These are phyloP conservation scores for Hirundichthys speculiger DNA, from an alignment of 2,113 vertebrate species.

Conservation along the genomic window DNA sequence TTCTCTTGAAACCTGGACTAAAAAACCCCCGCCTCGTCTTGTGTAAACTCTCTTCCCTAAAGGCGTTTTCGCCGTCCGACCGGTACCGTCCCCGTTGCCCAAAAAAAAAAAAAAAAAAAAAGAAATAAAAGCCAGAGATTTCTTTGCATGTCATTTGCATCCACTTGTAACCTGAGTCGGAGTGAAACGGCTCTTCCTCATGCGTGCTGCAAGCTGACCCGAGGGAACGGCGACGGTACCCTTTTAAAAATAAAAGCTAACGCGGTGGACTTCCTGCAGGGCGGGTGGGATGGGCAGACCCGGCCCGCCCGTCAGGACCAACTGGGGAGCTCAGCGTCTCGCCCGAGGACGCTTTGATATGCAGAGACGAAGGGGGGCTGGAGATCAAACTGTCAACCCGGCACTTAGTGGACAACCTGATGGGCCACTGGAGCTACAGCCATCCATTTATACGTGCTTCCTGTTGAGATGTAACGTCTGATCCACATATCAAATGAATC, in stretches of 20 bases:
- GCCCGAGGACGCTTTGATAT: background rate
- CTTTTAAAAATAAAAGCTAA: slow-evolving; percentile 20
- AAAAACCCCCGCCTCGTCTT: background rate
- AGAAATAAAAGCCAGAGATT: slow-evolving; percentile 26
- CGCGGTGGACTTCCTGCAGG: slow-evolving; percentile 1
- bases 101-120: too few species aligned
- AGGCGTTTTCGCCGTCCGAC: background rate
- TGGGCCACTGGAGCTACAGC: slow-evolving; percentile 3
- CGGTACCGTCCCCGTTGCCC: background rate
- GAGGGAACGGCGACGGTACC: background rate
- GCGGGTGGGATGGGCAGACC: background rate
- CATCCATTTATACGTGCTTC: slow-evolving; percentile 9
- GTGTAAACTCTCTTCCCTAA: too few species aligned
- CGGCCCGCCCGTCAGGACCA: background rate
- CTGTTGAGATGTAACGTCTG: slow-evolving; percentile 34
- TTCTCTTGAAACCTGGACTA: background rate
- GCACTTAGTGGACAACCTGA: slow-evolving; percentile 4
- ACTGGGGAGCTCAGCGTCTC: background rate
- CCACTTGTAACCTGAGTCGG: slow-evolving; percentile 34
- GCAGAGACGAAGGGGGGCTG: background rate
- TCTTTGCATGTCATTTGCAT: slow-evolving; percentile 45
- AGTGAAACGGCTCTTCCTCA: slow-evolving; percentile 24
- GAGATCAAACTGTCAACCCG: background rate
- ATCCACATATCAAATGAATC: slow-evolving; percentile 40
- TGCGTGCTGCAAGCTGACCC: background rate